Conservation (phyloP, 2,888 invertebrate species). For the Hydraecia micacea region DNA sequence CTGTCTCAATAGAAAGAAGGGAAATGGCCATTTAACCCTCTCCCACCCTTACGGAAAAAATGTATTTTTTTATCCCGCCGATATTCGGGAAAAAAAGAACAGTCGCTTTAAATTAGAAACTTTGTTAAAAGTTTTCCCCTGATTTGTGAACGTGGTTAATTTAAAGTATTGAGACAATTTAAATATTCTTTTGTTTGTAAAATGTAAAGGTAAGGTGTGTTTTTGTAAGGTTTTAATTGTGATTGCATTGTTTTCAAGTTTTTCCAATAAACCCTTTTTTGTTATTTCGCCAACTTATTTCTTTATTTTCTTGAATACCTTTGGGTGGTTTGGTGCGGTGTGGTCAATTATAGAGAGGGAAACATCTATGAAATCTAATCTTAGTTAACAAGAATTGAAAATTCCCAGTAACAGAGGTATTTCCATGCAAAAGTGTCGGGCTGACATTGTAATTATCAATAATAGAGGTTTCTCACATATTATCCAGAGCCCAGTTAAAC, state of each 20-base stretch:
- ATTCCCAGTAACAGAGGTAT: too few species aligned
- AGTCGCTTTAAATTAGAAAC: conserved; percentile 66
- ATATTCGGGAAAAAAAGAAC: conserved; percentile 66
- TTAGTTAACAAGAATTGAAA: too few species aligned
- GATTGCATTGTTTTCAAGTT: background rate
- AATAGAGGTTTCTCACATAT: too few species aligned
- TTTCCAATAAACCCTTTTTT: background rate
- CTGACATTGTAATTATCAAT: too few species aligned
- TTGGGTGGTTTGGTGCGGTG: too few species aligned
- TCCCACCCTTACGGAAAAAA: conserved; percentile 75
- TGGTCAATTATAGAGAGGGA: too few species aligned
- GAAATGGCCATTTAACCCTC: conserved; percentile 82
- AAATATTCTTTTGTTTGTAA: conserved; percentile 32
- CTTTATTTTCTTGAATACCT: background rate
- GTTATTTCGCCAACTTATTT: background rate
- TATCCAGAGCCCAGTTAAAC: too few species aligned
- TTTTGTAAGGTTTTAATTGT: conserved; percentile 35
- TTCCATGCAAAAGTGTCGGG: too few species aligned
- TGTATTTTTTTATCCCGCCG: conserved; percentile 75
- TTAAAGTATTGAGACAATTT: conserved; percentile 59
- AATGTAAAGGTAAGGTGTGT: conserved; percentile 15
- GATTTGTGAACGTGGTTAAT: conserved; percentile 67
- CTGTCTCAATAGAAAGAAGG: conserved; percentile 79
- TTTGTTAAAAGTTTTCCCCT: conserved; percentile 61
- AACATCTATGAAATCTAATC: too few species aligned